Evolutionary conservation across 2,797 vertebrate genomes (phyloP).

Genomic region (Eospalax fontanierii): DNA sequence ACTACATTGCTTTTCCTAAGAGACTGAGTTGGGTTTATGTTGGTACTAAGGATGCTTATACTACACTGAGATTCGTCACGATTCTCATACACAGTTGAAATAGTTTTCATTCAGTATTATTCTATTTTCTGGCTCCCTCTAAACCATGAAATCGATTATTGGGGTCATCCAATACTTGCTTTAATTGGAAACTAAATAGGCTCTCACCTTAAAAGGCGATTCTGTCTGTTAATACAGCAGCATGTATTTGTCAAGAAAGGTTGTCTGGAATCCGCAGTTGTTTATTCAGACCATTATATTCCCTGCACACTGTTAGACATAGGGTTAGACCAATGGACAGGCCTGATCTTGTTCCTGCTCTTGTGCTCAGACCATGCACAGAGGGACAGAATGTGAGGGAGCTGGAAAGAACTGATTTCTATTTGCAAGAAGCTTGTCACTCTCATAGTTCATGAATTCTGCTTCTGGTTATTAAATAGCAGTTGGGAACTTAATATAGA

Average conservation of each 20-base stretch:
- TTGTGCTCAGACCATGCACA: not conserved
- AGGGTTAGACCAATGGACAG: too few species aligned
- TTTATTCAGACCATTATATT: accelerated
- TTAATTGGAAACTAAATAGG: slow-evolving; percentile 36
- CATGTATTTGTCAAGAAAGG: not conserved
- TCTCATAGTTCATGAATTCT: not conserved
- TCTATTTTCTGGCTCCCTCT: not conserved
- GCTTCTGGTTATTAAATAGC: not conserved
- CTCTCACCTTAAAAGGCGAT: not conserved
- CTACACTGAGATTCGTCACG: not conserved
- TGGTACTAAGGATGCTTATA: not conserved
- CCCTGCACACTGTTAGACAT: not conserved
- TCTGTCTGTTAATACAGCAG: not conserved
- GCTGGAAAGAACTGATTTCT: not conserved
- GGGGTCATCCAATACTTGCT: not conserved
- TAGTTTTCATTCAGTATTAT: not conserved
- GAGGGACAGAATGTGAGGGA: not conserved
- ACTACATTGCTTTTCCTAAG: not conserved
- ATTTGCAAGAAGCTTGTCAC: not conserved
- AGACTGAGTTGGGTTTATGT: not conserved
- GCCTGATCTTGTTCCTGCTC: not conserved
- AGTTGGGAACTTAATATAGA: not conserved
- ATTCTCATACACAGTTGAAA: not conserved
- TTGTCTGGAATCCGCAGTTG: too few species aligned
- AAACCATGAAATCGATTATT: slow-evolving; percentile 38